Evolutionary conservation across 1,140 invertebrate genomes (phyloP).

Genomic region (Scaptomyza hsui): DNA sequence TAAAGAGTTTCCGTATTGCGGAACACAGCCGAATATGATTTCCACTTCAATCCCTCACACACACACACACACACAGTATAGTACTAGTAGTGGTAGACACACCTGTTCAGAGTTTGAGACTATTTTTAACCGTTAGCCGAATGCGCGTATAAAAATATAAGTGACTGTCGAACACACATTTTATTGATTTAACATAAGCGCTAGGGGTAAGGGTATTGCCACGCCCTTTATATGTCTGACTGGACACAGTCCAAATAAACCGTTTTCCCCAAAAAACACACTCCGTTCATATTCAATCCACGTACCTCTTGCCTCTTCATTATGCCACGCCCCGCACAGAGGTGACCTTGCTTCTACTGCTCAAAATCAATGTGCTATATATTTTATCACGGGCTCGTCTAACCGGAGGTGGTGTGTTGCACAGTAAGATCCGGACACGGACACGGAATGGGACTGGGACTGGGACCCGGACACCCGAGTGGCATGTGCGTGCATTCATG

Average conservation of each 20-base stretch:
- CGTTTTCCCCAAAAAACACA: neutral
- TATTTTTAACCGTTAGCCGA: conserved; percentile 63
- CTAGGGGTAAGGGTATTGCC: conserved; percentile 4
- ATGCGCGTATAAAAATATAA: conserved; percentile 67
- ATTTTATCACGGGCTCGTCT: conserved; percentile 45
- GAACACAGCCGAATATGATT: neutral
- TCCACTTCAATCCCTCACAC: neutral
- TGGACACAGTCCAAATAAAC: conserved; percentile 14
- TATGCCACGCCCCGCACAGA: neutral
- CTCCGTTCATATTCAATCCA: neutral
- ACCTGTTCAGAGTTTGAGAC: conserved; percentile 45
- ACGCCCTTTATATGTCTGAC: conserved; percentile 31
- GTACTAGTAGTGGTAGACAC: conserved; percentile 24
- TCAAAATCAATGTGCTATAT: conserved; percentile 77
- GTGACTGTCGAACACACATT: conserved; percentile 55
- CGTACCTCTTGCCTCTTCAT: neutral
- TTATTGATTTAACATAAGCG: conserved; percentile 65
- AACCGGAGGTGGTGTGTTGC: neutral
- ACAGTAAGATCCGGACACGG: neutral
- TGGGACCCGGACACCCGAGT: neutral
- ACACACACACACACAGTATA: neutral
- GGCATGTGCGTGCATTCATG: conserved; percentile 39
- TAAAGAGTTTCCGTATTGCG: neutral
- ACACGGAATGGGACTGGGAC: neutral
- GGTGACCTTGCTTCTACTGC: conserved; percentile 37